phyloP scores from a whole-genome alignment of 2,797 vertebrate genomes.

The Netta rufina region DNA sequence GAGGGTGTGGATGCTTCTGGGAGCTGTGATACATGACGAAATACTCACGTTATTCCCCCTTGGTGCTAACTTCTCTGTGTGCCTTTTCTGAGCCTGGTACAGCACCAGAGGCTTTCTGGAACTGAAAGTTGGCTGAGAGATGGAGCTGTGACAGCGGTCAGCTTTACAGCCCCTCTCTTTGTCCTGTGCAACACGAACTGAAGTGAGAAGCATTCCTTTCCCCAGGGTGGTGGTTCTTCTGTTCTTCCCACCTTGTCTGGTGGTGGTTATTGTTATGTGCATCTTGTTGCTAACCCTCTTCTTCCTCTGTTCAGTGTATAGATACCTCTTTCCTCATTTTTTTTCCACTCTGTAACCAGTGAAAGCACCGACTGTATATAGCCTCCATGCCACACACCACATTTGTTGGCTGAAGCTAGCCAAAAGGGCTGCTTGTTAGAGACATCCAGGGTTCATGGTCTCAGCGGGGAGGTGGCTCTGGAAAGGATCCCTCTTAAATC shows the following conservation, averaged over 20 bases:
- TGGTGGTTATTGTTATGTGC: background rate
- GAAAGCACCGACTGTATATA: background rate
- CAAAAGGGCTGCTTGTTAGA: background rate
- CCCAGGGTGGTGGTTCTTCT: background rate
- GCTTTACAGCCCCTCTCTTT: background rate
- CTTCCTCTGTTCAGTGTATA: background rate
- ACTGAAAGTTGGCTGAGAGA: background rate
- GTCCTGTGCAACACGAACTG: background rate
- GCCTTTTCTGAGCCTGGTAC: background rate
- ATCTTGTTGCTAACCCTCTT: background rate
- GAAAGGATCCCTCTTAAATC: background rate
- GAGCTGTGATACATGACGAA: background rate
- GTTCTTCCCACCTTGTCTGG: background rate
- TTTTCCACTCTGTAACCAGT: background rate
- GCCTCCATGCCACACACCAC: background rate
- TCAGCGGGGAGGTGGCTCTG: background rate
- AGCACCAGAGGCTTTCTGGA: background rate
- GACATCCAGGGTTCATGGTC: background rate
- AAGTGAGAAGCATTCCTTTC: background rate
- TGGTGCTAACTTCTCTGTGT: background rate
- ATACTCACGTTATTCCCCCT: background rate
- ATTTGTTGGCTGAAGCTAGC: background rate
- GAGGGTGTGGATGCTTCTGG: background rate
- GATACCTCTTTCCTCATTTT: background rate
- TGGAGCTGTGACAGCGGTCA: accelerated